Evolutionary conservation across 2,113 vertebrate genomes (phyloP).

Genomic region (Bostrychus sinensis): DNA sequence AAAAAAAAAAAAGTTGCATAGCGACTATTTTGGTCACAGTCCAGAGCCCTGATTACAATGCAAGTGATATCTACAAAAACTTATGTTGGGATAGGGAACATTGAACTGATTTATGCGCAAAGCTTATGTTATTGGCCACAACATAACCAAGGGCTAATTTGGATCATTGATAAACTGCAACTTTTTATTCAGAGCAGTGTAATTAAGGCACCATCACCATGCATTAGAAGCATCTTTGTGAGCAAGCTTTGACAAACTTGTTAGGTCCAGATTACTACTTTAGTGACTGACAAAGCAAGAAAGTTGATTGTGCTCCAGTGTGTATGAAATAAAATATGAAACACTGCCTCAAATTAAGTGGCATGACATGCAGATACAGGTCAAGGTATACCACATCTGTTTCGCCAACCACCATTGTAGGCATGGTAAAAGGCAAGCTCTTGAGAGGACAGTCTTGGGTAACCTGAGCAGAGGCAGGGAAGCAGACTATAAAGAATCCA

Average conservation of each 20-base stretch:
- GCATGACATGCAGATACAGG: slow-evolving; percentile 74
- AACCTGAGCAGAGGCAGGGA: slow-evolving; percentile 82
- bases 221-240: slow-evolving; percentile 45
- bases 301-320: slow-evolving; percentile 5
- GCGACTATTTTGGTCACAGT: no score
- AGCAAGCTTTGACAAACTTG: slow-evolving; percentile 51
- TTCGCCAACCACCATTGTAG: slow-evolving; percentile 79
- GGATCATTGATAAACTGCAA: slow-evolving; percentile 19
- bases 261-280: slow-evolving; percentile 49
- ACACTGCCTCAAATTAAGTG: slow-evolving; percentile 28
- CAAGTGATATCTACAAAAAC: no score
- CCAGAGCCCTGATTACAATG: no score
- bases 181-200: slow-evolving; percentile 39
- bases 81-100: no score
- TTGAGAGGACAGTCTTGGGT: slow-evolving; percentile 79
- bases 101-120: no score
- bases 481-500: slow-evolving; percentile 65
- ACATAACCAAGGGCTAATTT: slow-evolving; percentile 2
- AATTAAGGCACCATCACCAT: slow-evolving; percentile 47
- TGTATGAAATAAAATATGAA: slow-evolving; percentile 15
- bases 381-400: slow-evolving; percentile 78
- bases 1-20: no score
- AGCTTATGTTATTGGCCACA: no score
- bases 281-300: slow-evolving; percentile 47
- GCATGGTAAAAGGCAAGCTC: slow-evolving; percentile 81